A percentile compares a stretch with the other conserved stretches of the same genome.
Evolutionary conservation across 2,113 vertebrate genomes (phyloP).

Genomic region (Oncorhynchus masou): DNA sequence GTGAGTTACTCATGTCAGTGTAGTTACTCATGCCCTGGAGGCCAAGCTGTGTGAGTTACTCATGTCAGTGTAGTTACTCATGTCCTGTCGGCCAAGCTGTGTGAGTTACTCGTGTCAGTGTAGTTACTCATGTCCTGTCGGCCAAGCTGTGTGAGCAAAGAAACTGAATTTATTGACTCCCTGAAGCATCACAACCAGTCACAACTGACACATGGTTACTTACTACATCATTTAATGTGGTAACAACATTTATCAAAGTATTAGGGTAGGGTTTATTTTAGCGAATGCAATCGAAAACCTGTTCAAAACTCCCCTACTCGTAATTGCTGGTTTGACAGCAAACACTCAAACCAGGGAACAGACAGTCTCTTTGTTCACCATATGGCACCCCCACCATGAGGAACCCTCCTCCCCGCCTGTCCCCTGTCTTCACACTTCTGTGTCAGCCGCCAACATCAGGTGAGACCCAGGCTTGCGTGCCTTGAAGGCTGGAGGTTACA

Average conservation of each 20-base stretch:
- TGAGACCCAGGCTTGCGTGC: conserved; percentile 47
- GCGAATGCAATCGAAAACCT: conserved; percentile 28
- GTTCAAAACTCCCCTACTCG: conserved; percentile 27
- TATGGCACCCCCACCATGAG: conserved; percentile 43
- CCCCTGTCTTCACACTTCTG: conserved; percentile 60
- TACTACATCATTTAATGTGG: conserved; percentile 8
- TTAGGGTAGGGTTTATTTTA: conserved; percentile 1
- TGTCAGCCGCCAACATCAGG: conserved; percentile 75
- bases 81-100: too few species aligned
- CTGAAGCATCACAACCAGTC: background rate
- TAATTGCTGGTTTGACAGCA: conserved; percentile 62
- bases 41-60: too few species aligned
- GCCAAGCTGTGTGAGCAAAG: background rate
- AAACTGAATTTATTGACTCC: background rate
- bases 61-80: too few species aligned
- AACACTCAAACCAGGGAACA: conserved; percentile 54
- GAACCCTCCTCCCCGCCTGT: conserved; percentile 54
- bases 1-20: too few species aligned
- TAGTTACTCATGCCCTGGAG: too few species aligned
- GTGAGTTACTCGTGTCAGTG: too few species aligned
- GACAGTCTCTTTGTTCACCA: conserved; percentile 71
- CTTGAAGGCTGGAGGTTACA: conserved; percentile 76
- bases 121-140: too few species aligned
- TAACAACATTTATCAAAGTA: conserved; percentile 15
- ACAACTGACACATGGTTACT: conserved; percentile 4